Evolutionary conservation across 2,888 invertebrate genomes (phyloP).

Genomic region (Sesamia inferens): DNA sequence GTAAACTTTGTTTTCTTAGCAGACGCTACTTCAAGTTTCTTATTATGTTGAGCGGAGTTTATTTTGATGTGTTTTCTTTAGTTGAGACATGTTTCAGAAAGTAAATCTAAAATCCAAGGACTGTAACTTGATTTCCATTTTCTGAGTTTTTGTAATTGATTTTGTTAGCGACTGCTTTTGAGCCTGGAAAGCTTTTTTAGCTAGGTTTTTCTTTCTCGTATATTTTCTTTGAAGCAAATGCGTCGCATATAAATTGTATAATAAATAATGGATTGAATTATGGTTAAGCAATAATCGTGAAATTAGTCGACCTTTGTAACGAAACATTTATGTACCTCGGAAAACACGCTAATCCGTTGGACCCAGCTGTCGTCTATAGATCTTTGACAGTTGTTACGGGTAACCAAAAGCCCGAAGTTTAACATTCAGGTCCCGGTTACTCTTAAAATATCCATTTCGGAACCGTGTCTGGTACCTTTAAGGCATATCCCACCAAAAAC

Average conservation of each 20-base stretch:
- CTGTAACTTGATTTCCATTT: constrained; percentile 26
- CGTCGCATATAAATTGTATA: not conserved
- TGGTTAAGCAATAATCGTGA: not conserved
- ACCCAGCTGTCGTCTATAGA: too few species aligned
- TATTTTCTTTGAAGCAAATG: not conserved
- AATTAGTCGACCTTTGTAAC: not conserved
- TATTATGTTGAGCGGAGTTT: constrained; percentile 58
- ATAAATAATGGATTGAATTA: not conserved
- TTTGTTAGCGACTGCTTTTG: constrained; percentile 7
- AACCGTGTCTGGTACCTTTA: too few species aligned
- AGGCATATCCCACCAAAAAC: too few species aligned
- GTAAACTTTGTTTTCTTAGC: constrained; percentile 61
- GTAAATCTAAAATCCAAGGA: constrained; percentile 32
- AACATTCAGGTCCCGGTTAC: too few species aligned
- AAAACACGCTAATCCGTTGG: too few species aligned
- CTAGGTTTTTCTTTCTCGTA: not conserved
- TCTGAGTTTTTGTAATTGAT: constrained; percentile 20
- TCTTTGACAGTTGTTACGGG: too few species aligned
- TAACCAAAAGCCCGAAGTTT: too few species aligned
- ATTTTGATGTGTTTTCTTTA: constrained; percentile 62
- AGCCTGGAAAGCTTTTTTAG: constrained; percentile 14
- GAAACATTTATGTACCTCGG: not conserved
- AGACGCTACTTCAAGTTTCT: constrained; percentile 54
- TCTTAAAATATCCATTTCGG: too few species aligned
- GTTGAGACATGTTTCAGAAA: constrained; percentile 41